These are phyloP conservation scores for Prionailurus viverrinus DNA, from an alignment of 2,113 vertebrate species.

Conservation along the genomic window DNA sequence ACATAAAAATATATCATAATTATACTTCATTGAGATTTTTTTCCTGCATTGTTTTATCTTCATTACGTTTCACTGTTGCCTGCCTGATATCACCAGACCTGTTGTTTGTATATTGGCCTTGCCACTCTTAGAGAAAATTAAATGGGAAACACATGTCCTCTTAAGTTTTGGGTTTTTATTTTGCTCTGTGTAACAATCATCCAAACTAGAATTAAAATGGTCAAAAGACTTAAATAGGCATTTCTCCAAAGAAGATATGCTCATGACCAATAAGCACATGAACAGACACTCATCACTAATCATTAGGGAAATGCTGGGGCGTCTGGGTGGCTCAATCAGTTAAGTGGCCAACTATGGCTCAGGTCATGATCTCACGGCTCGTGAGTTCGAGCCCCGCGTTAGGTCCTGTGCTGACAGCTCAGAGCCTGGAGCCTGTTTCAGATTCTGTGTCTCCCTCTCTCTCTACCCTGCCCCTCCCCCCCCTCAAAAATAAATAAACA, in stretches of 20 bases:
- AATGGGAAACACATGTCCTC: not conserved
- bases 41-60: constrained; percentile 46
- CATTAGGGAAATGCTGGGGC: not conserved
- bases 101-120: constrained; percentile 10
- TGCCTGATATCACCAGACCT: not conserved
- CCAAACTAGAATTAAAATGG: not conserved
- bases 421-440: too few species aligned
- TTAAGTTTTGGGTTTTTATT: constrained; percentile 27
- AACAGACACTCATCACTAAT: constrained; percentile 34
- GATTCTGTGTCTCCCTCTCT: too few species aligned
- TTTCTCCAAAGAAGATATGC: not conserved
- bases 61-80: not conserved
- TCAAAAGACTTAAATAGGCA: not conserved
- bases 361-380: too few species aligned
- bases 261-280: not conserved
- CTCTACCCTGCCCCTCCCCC: too few species aligned
- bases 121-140: constrained; percentile 27
- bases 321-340: too few species aligned
- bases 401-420: too few species aligned
- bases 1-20: constrained; percentile 27
- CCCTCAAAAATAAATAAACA: too few species aligned
- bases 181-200: constrained; percentile 25
- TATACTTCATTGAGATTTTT: constrained; percentile 41
- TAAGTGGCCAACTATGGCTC: too few species aligned
- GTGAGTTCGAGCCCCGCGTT: too few species aligned